phyloP scores from a whole-genome alignment of 2,797 vertebrate genomes.

The Netta rufina region DNA sequence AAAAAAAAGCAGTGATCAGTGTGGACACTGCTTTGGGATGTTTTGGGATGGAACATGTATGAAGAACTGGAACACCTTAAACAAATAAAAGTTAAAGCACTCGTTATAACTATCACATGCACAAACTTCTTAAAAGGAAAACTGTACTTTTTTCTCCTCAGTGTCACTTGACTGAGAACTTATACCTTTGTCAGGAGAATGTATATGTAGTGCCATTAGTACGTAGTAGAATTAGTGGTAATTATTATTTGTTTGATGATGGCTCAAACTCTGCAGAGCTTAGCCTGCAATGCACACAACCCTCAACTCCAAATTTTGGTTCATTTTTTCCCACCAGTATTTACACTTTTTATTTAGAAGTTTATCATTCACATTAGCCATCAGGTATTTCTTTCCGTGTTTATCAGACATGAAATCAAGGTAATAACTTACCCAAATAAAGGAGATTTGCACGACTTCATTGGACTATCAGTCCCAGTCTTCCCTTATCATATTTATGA shows the following conservation, averaged over 20 bases:
- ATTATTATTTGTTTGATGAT: neutral
- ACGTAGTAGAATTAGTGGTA: neutral
- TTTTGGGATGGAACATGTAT: accelerated
- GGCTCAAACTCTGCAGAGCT: neutral
- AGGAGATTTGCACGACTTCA: neutral
- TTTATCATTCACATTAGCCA: neutral
- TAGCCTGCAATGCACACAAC: neutral
- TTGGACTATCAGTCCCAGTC: neutral
- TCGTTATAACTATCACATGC: neutral
- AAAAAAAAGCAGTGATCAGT: neutral
- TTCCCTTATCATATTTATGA: neutral
- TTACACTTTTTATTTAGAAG: neutral
- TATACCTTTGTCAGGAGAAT: neutral
- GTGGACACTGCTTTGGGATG: neutral
- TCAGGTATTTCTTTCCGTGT: neutral
- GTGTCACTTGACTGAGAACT: neutral
- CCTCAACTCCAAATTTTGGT: neutral
- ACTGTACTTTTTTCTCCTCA: neutral
- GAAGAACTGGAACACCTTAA: neutral
- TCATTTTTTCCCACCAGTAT: neutral
- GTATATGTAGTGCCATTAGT: neutral
- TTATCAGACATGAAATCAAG: neutral
- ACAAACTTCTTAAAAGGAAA: neutral
- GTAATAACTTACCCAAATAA: neutral
- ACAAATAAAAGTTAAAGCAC: neutral